Conservation (phyloP, 2,113 vertebrate genomes). For the Phaethon lepturus region DNA sequence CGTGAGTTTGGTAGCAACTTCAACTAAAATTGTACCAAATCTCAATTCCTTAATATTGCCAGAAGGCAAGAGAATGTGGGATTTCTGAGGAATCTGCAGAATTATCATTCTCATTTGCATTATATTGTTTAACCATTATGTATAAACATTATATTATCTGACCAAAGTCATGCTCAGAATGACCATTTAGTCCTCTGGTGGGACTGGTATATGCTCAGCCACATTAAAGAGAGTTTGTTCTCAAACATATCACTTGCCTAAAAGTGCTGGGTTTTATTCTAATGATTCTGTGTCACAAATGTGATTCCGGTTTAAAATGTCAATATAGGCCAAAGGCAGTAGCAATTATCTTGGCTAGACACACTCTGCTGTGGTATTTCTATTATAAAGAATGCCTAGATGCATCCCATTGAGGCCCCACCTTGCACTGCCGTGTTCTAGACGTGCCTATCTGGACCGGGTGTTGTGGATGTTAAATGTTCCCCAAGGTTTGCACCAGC, state of each 20-base stretch:
- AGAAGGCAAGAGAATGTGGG: not conserved
- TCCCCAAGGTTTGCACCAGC: not conserved
- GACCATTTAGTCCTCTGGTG: not conserved
- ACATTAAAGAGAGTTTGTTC: not conserved
- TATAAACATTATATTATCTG: not conserved
- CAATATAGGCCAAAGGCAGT: not conserved
- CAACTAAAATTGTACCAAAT: not conserved
- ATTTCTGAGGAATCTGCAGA: not conserved
- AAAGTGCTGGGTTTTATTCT: not conserved
- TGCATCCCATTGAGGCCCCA: not conserved
- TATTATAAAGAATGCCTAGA: not conserved
- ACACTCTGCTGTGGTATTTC: not conserved
- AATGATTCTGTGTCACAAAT: not conserved
- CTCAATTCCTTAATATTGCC: not conserved
- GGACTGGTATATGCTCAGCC: not conserved
- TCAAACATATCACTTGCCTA: not conserved
- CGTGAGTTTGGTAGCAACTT: not conserved
- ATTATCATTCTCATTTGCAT: not conserved
- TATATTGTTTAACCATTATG: not conserved
- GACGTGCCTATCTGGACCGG: not conserved
- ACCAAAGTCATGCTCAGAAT: not conserved
- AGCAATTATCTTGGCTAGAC: not conserved
- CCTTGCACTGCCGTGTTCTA: not conserved
- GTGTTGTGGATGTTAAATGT: not conserved
- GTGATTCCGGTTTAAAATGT: not conserved